Evolutionary conservation across 2,797 vertebrate genomes (phyloP).

Genomic region (Myotis planiceps): DNA sequence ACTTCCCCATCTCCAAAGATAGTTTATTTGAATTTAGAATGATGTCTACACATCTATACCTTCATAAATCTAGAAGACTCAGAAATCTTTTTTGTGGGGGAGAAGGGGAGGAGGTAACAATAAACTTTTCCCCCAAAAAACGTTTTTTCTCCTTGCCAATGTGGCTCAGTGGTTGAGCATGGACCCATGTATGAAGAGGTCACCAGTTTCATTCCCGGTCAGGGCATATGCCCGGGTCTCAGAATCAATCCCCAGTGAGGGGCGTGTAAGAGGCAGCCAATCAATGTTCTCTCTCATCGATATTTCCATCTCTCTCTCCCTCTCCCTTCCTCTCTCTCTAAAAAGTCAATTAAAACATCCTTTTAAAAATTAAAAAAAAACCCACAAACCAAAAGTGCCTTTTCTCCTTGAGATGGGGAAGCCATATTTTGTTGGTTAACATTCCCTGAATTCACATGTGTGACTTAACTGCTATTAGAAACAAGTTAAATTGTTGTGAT

Average conservation of each 20-base stretch:
- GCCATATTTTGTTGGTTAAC: background rate
- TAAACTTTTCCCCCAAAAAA: background rate
- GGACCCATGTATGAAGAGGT: no score
- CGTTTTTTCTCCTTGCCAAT: background rate
- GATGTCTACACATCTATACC: background rate
- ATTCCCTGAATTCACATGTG: background rate
- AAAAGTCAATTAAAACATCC: no score
- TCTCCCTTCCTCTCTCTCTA: no score
- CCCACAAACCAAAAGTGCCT: no score
- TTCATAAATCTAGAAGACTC: conserved; percentile 11
- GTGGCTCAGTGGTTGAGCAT: no score
- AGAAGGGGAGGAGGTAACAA: background rate
- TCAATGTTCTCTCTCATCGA: no score
- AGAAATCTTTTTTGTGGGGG: background rate
- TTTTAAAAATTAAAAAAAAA: no score
- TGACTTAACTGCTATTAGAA: conserved; percentile 26
- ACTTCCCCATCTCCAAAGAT: background rate
- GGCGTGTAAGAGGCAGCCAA: no score
- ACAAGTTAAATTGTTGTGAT: background rate
- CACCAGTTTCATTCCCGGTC: no score
- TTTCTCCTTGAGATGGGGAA: background rate
- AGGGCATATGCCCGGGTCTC: no score
- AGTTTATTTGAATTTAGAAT: conserved; percentile 53
- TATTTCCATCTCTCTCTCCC: no score
- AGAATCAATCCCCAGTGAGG: no score